A percentile compares a stretch with the other conserved stretches of the same genome.
Evolutionary conservation across 2,797 vertebrate species (phyloP).

Genomic region (Eremophila alpestris): DNA sequence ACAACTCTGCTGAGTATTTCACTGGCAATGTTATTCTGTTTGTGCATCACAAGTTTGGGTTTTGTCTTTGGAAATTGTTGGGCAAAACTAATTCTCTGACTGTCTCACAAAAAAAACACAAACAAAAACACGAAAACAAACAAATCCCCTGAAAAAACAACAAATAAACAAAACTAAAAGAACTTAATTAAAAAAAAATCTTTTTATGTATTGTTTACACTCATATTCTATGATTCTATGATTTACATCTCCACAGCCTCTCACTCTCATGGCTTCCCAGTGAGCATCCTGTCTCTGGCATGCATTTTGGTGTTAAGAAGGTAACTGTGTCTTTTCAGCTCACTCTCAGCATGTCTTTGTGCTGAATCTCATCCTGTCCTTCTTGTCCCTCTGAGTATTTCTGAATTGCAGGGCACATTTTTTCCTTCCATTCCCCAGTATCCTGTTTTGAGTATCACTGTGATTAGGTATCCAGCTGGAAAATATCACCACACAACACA

Average conservation of each 20-base stretch:
- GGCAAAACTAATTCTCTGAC: not conserved
- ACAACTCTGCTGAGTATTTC: not conserved
- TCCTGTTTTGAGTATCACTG: not conserved
- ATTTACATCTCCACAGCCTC: not conserved
- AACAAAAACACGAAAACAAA: not conserved
- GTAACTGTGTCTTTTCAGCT: not conserved
- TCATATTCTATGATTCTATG: not conserved
- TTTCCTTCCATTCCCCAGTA: not conserved
- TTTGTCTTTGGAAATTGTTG: not conserved
- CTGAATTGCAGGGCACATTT: not conserved
- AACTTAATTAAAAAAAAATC: not conserved
- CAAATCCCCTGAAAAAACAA: not conserved
- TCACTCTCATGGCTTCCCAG: not conserved
- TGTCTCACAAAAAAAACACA: not conserved
- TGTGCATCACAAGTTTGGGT: not conserved
- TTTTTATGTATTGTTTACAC: not conserved
- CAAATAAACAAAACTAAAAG: not conserved
- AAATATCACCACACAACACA: slow-evolving; percentile 43
- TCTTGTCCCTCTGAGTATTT: not conserved
- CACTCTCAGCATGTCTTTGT: not conserved
- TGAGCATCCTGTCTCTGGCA: not conserved
- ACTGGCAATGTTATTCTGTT: not conserved
- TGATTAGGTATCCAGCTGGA: not conserved
- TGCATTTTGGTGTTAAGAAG: not conserved
- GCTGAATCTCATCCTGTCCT: not conserved